Conservation (phyloP, 2,888 invertebrate genomes). For the Epirrhoe tristata region DNA sequence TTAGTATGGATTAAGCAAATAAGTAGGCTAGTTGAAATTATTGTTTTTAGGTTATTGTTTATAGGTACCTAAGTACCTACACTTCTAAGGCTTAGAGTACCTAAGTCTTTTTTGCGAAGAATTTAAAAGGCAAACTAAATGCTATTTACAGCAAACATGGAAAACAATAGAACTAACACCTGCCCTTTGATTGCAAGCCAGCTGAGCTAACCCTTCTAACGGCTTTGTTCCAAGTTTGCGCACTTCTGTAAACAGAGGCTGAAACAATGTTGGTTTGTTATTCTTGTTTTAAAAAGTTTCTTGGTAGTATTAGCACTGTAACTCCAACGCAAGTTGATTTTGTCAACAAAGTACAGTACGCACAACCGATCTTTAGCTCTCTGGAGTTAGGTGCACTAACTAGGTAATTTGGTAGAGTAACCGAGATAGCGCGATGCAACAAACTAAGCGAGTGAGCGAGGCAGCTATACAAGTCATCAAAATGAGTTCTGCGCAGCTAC, state of each 20-base stretch:
- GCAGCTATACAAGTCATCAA: too few species aligned
- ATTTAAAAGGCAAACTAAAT: constrained; percentile 17
- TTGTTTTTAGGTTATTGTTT: not conserved
- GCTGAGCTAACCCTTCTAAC: constrained; percentile 35
- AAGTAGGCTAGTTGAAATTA: too few species aligned
- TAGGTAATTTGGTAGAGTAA: too few species aligned
- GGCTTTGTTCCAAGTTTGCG: constrained; percentile 36
- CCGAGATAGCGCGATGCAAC: too few species aligned
- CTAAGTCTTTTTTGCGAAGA: constrained; percentile 4
- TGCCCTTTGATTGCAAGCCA: constrained; percentile 41
- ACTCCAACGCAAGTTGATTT: not conserved
- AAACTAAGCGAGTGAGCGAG: too few species aligned
- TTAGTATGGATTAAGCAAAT: too few species aligned
- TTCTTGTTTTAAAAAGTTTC: constrained; percentile 35
- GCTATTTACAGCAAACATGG: constrained; percentile 40
- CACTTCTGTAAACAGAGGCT: constrained; percentile 41
- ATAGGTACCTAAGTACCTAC: not conserved
- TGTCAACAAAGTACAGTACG: not conserved
- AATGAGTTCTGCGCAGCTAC: too few species aligned
- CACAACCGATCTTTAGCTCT: too few species aligned
- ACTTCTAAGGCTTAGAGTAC: not conserved
- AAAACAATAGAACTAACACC: constrained; percentile 63
- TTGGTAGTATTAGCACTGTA: not conserved
- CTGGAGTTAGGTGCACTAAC: too few species aligned
- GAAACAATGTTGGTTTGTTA: constrained; percentile 38